A percentile compares a stretch with the other conserved stretches of the same genome.
Conservation (phyloP, 2,888 invertebrate genomes). For the Drosophila percnosoma region DNA sequence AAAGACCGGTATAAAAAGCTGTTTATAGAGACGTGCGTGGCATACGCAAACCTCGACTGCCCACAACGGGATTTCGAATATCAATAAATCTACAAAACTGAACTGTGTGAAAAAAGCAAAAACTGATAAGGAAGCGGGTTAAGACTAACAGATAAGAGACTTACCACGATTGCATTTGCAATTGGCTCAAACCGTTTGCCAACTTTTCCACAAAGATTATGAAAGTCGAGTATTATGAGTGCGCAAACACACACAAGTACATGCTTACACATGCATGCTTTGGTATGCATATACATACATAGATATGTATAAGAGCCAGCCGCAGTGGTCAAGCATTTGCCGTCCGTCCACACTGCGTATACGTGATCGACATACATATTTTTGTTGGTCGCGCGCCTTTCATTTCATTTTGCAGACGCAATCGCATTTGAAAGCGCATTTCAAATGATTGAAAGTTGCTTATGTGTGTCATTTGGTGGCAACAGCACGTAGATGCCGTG, state of each 20-base stretch:
- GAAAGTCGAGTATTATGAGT: conserved; percentile 38
- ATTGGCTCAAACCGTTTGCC: conserved; percentile 47
- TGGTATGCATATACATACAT: neutral
- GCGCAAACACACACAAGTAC: neutral
- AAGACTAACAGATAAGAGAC: conserved; percentile 53
- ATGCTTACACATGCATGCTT: neutral
- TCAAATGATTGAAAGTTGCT: conserved; percentile 72
- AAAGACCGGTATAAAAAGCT: conserved; percentile 68
- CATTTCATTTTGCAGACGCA: conserved; percentile 53
- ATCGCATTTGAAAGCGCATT: conserved; percentile 77
- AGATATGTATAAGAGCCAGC: neutral
- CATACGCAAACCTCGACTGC: conserved; percentile 29
- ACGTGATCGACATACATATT: conserved; percentile 70
- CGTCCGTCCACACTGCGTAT: conserved; percentile 57
- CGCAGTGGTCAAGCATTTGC: conserved; percentile 16
- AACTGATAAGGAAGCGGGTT: conserved; percentile 53
- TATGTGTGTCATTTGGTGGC: conserved; percentile 49
- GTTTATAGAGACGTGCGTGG: conserved; percentile 65
- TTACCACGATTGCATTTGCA: conserved; percentile 35
- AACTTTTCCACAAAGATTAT: conserved; percentile 48
- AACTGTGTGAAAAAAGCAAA: neutral
- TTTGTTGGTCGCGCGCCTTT: conserved; percentile 46
- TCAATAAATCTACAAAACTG: neutral
- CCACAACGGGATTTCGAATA: conserved; percentile 2
- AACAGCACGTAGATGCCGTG: conserved; percentile 36